phyloP scores from a whole-genome alignment of 2,888 invertebrate species.

The Dinocampus coccinellae region DNA sequence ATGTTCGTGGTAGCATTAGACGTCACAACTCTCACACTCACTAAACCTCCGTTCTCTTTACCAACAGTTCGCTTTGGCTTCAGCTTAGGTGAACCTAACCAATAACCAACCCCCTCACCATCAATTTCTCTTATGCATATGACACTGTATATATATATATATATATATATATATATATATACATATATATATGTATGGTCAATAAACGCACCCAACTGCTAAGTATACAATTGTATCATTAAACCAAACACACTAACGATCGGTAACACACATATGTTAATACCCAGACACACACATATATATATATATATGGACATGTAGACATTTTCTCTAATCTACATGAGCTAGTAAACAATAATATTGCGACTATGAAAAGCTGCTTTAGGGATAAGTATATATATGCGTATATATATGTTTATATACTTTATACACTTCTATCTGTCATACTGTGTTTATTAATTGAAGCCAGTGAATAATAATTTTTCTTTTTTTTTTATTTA shows the following conservation, averaged over 20 bases:
- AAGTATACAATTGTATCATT: constrained; percentile 58
- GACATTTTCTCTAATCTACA: neutral
- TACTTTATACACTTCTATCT: too few relatives aligned
- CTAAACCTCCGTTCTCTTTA: neutral
- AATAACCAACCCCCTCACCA: constrained; percentile 13
- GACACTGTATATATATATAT: too few relatives aligned
- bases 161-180: too few relatives aligned
- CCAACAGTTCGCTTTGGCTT: neutral
- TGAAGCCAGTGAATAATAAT: too few relatives aligned
- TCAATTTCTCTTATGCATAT: too few relatives aligned
- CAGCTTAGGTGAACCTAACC: constrained; percentile 12
- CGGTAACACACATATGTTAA: constrained; percentile 48
- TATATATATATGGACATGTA: too few relatives aligned
- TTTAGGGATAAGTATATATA: too few relatives aligned
- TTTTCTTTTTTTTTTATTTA: too few relatives aligned
- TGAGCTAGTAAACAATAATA: constrained; percentile 48
- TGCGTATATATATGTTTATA: too few relatives aligned
- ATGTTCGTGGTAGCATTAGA: constrained; percentile 30
- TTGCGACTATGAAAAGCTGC: constrained; percentile 42
- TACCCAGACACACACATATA: constrained; percentile 38
- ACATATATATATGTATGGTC: constrained; percentile 8
- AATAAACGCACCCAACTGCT: constrained; percentile 36
- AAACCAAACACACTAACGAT: constrained; percentile 56
- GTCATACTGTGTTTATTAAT: neutral
- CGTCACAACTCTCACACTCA: neutral